Conservation (phyloP, 2,113 vertebrate species). For the Leptodactylus fuscus region DNA sequence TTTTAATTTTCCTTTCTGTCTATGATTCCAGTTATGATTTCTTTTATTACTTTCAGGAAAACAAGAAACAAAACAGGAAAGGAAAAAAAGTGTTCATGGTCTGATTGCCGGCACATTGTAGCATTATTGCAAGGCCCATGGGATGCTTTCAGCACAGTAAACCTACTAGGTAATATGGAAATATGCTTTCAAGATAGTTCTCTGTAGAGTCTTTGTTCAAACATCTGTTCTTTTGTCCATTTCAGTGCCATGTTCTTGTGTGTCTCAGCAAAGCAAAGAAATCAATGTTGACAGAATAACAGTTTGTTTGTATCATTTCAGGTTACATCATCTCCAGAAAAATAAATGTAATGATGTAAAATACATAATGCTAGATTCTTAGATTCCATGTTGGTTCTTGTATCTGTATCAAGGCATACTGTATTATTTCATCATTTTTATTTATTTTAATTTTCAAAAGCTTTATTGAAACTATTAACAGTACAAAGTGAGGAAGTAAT, state of each 20-base stretch:
- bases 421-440: no score
- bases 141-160: constrained; percentile 43
- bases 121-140: constrained; percentile 50
- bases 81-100: constrained; percentile 31
- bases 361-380: no score
- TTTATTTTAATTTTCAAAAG: no score
- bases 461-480: no score
- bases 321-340: background rate
- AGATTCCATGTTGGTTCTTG: no score
- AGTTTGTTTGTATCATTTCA: background rate
- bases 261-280: constrained; percentile 8
- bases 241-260: background rate
- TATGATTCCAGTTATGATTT: constrained; percentile 2
- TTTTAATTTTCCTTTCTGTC: constrained; percentile 7
- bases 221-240: constrained; percentile 59
- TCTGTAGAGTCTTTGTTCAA: constrained; percentile 54
- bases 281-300: constrained; percentile 23
- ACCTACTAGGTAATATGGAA: constrained; percentile 52
- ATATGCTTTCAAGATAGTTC: constrained; percentile 58
- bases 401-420: no score
- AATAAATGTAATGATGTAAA: no score
- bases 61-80: constrained; percentile 30
- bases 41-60: constrained; percentile 40
- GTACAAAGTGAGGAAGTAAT: no score
- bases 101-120: constrained; percentile 50